Evolutionary conservation across 2,888 invertebrate genomes (phyloP).

Genomic region (Drosophila colorata): DNA sequence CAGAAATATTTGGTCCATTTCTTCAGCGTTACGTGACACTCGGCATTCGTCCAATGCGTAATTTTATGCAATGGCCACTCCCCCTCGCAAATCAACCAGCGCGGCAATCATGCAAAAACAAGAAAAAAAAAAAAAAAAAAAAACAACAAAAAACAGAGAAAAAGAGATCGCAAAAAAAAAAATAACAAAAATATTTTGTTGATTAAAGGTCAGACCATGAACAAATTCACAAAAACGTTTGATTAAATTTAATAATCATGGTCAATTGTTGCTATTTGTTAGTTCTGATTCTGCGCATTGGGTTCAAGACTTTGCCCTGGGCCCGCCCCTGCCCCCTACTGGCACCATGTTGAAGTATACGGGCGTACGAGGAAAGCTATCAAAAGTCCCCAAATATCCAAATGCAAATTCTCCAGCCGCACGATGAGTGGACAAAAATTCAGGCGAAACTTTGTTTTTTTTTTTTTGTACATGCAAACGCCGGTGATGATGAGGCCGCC

Average conservation of each 20-base stretch:
- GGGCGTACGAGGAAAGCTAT: constrained; percentile 7
- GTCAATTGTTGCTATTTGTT: constrained; percentile 32
- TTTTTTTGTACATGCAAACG: constrained; percentile 17
- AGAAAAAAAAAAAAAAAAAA: constrained; percentile 1
- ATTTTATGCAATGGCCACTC: constrained; percentile 1
- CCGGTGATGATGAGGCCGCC: constrained; percentile 4
- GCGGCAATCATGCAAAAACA: constrained; percentile 6
- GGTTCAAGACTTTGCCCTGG: constrained; percentile 5
- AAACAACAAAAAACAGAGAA: not conserved
- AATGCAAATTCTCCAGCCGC: constrained; percentile 18
- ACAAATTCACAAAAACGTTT: constrained; percentile 17
- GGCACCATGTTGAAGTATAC: not conserved
- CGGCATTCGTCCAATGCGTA: constrained; percentile 31
- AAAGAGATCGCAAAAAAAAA: constrained; percentile 14
- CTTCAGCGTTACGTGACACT: constrained; percentile 35
- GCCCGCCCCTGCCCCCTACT: not conserved
- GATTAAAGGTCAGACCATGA: constrained; percentile 63
- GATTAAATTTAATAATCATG: constrained; percentile 48
- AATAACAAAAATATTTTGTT: constrained; percentile 41
- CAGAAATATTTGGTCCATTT: constrained; percentile 21
- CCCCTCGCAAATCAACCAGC: not conserved
- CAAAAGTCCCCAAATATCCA: constrained; percentile 3
- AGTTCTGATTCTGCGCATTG: constrained; percentile 8
- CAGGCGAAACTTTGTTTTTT: constrained; percentile 20
- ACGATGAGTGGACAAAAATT: constrained; percentile 38